Percentiles rank a stretch among this genome's conserved stretches.
Conservation (phyloP, 1,140 invertebrate genomes). For the Holotrichia oblita region DNA sequence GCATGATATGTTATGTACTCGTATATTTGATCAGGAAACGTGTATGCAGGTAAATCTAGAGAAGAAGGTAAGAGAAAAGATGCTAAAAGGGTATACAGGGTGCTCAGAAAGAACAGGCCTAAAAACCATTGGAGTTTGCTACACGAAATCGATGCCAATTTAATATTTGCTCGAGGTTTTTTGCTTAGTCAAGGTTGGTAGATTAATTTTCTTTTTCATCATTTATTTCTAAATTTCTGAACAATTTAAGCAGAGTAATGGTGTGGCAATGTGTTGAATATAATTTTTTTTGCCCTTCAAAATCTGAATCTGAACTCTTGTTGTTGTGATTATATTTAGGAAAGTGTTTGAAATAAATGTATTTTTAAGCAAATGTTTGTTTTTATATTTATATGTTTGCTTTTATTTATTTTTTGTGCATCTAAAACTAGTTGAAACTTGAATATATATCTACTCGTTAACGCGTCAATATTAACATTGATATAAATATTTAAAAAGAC, state of each 20-base stretch:
- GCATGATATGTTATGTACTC: too few relatives aligned
- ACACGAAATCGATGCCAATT: constrained; percentile 71
- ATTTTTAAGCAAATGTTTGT: too few relatives aligned
- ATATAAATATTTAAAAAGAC: too few relatives aligned
- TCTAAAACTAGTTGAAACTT: too few relatives aligned
- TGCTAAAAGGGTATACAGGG: constrained; percentile 53
- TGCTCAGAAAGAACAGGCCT: constrained; percentile 53
- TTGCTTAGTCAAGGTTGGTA: constrained; percentile 65
- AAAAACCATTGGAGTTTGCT: constrained; percentile 64
- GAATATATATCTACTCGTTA: too few relatives aligned
- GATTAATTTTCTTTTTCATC: constrained; percentile 5
- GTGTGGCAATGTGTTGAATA: neutral
- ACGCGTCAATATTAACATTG: too few relatives aligned
- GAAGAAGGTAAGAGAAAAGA: constrained; percentile 41
- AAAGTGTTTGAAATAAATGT: neutral
- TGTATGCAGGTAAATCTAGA: neutral
- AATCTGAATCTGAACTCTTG: too few relatives aligned
- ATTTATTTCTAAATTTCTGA: neutral
- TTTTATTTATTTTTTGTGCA: too few relatives aligned
- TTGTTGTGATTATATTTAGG: neutral
- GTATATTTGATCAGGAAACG: too few relatives aligned
- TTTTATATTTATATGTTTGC: too few relatives aligned
- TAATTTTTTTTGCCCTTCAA: neutral
- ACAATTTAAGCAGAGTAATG: neutral
- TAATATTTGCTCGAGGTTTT: constrained; percentile 71